Evolutionary conservation across 2,797 vertebrate genomes (phyloP).

Genomic region (Danio tinwini): DNA sequence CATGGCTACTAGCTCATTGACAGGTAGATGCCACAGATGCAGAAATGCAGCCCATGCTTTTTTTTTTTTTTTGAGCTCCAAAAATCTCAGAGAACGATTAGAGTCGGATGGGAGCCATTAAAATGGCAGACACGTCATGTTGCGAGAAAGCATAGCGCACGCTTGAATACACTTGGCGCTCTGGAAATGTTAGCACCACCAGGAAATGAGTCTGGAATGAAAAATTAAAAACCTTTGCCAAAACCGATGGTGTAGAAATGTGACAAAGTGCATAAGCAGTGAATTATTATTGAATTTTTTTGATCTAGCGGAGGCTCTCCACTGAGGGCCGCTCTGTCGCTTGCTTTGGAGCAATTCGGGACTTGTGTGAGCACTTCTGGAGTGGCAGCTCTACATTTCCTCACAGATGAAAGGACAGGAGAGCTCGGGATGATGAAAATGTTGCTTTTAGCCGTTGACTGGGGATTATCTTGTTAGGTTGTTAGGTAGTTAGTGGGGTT

Average conservation of each 20-base stretch:
- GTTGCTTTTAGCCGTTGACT: neutral
- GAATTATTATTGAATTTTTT: slow-evolving; percentile 31
- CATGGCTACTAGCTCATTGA: neutral
- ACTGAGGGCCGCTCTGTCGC: neutral
- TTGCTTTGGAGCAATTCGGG: slow-evolving; percentile 3
- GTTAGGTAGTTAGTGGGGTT: neutral
- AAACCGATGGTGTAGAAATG: slow-evolving; percentile 45
- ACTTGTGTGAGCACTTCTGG: slow-evolving; percentile 29
- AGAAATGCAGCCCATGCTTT: neutral
- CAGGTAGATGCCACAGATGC: slow-evolving; percentile 30
- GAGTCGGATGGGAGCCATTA: neutral
- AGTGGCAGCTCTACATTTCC: slow-evolving; percentile 53
- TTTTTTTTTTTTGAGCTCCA: no score
- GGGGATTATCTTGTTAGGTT: neutral
- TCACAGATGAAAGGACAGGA: slow-evolving; percentile 52
- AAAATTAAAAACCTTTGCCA: slow-evolving; percentile 41
- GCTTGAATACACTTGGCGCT: slow-evolving; percentile 15
- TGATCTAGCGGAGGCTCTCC: neutral
- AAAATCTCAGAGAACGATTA: slow-evolving; percentile 15
- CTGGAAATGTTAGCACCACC: slow-evolving; percentile 29
- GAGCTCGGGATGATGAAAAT: slow-evolving; percentile 52
- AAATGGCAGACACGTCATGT: slow-evolving; percentile 27
- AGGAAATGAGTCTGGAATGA: slow-evolving; percentile 37
- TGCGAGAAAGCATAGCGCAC: neutral
- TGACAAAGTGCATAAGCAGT: slow-evolving; percentile 31